phyloP scores from a whole-genome alignment of 2,797 vertebrate species.

The Arvicola amphibius region DNA sequence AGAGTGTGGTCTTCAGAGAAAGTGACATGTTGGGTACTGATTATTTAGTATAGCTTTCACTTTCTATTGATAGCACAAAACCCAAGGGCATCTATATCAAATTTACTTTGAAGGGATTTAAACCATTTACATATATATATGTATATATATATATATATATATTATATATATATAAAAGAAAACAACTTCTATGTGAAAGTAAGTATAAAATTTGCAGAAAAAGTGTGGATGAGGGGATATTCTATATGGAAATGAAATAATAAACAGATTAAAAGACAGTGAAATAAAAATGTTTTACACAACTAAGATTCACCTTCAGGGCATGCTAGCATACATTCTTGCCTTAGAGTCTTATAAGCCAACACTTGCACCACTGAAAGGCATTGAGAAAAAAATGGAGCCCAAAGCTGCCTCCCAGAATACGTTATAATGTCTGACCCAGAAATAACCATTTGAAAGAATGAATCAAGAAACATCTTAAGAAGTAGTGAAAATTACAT shows the following conservation, averaged over 20 bases:
- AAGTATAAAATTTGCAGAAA: neutral
- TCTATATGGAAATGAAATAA: neutral
- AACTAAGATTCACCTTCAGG: neutral
- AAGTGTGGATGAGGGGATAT: neutral
- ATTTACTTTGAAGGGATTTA: neutral
- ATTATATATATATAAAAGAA: neutral
- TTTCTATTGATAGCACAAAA: neutral
- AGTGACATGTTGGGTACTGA: neutral
- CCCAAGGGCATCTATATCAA: neutral
- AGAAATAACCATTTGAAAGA: constrained; percentile 2
- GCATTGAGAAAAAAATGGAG: neutral
- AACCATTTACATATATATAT: neutral
- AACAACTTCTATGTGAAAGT: constrained; percentile 21
- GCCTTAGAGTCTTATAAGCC: neutral
- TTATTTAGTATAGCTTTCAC: neutral
- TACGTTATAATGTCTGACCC: neutral
- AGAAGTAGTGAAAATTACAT: neutral
- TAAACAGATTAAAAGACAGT: neutral
- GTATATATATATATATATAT: neutral
- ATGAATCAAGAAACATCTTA: neutral
- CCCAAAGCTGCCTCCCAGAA: neutral
- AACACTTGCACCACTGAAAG: neutral
- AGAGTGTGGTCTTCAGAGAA: neutral
- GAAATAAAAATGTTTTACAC: neutral
- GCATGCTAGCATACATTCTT: neutral